A percentile compares a stretch with the other conserved stretches of the same genome.
Conservation (phyloP, 2,113 vertebrate genomes). For the Manacus vitellinus region DNA sequence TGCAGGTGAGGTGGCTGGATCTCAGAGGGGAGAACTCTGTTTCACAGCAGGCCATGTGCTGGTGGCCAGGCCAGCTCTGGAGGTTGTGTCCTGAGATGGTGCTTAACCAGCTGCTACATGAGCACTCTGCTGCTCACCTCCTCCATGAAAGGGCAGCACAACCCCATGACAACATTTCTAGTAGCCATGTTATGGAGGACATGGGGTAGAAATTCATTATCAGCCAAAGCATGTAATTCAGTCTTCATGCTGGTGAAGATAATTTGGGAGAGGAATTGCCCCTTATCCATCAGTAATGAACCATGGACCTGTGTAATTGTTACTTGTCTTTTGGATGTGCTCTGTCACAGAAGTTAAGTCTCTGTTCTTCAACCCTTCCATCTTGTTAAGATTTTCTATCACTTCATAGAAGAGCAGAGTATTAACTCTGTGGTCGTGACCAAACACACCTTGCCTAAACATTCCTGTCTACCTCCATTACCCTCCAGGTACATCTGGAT, state of each 20-base stretch:
- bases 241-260: background rate
- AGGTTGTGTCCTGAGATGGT: background rate
- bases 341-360: background rate
- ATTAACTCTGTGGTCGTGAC: background rate
- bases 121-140: background rate
- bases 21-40: background rate
- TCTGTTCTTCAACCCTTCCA: background rate
- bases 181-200: background rate
- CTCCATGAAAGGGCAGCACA: background rate
- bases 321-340: background rate
- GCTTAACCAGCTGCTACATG: background rate
- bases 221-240: background rate
- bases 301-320: background rate
- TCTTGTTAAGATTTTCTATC: background rate
- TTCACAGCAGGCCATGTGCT: background rate
- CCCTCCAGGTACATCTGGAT: background rate
- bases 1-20: background rate
- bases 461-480: background rate
- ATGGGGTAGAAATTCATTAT: background rate
- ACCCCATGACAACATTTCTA: background rate
- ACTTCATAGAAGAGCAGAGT: background rate
- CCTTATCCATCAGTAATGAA: background rate
- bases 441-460: background rate
- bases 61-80: background rate
- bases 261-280: background rate